Base-by-base conservation (phyloP, 2,113 vertebrate genomes). In the Prinia subflava region DNA sequence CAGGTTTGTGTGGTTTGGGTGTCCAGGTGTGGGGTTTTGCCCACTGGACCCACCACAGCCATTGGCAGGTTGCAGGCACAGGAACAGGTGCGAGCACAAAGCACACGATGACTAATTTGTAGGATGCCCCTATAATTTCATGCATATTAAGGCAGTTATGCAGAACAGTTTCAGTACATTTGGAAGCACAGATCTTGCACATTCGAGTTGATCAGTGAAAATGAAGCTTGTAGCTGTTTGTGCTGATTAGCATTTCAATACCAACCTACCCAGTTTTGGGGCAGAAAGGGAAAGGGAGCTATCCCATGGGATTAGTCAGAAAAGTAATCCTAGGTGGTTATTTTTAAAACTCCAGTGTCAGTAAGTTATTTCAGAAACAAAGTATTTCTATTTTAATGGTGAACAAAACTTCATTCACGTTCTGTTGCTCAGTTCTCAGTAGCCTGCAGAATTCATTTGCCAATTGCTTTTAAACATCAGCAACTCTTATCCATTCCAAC, bases 41-140 rank as follows among this genome's bases (percentile, higher is more conserved):
- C 69, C 37, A 6, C 75, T 30, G 86, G 42, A n/a, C 28, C 64
- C 35, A 2, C 11, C 0, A 4, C 14, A 75, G 84, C 57, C 21
- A 13, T 3, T 47, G 44, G 78, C 63, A 52, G 64, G 47, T 46
- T 83, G 25, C 0, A 28, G 87, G 22, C 35, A 8, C 75, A 37
- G 52, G 41, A 60, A 3, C 93, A 94, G 90, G 89, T 95, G 92
- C n/a, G 1, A 42, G 80, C 1, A 92, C 96, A 95, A 93, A 94
- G 89, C 94, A 30, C 4, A 8, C 44, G 3, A 17, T 79, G 90
- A 73, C 37, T 92, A 27, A 87, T 94, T 87, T 93, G 60, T 18
- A 90, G 95, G 92, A 80, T 94, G 65, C 83, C 92, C 94, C 92
- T 97, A 28, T 92, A 92, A 95, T 95, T 96, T 95, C 80, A 87